These are phyloP conservation scores for Cercopithecus mona DNA, from an alignment of 2,113 vertebrate genomes.

Conservation along the genomic window DNA sequence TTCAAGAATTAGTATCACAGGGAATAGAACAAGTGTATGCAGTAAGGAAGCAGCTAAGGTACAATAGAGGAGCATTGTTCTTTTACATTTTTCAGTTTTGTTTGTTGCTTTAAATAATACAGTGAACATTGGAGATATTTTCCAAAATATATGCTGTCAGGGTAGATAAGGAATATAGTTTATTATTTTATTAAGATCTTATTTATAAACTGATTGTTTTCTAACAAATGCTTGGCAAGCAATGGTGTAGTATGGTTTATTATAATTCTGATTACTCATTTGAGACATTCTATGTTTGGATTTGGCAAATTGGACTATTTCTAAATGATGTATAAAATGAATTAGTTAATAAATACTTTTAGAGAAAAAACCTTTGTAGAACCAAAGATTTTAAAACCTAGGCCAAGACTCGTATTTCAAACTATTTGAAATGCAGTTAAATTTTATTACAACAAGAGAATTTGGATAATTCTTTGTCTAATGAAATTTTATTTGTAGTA, in stretches of 20 bases:
- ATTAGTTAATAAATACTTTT: conserved; percentile 5
- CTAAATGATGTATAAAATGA: conserved; percentile 41
- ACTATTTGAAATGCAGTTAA: conserved; percentile 44
- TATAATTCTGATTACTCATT: not conserved
- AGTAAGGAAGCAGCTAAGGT: conserved; percentile 93
- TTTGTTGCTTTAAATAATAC: conserved; percentile 31
- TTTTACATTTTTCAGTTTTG: conserved; percentile 32
- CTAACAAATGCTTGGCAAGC: not conserved
- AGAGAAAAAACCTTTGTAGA: not conserved
- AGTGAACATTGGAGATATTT: conserved; percentile 2
- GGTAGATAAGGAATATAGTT: not conserved
- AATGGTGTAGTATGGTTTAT: not conserved
- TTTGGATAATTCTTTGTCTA: conserved; percentile 27
- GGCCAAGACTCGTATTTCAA: conserved; percentile 39
- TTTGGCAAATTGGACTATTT: conserved; percentile 37
- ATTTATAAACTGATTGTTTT: conserved; percentile 7
- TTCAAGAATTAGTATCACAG: conserved; percentile 89
- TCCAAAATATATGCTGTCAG: not conserved
- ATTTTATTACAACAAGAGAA: conserved; percentile 45
- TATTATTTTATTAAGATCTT: conserved; percentile 16
- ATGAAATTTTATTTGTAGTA: conserved; percentile 11
- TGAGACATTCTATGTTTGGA: conserved; percentile 4
- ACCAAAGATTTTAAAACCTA: conserved; percentile 41
- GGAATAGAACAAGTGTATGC: conserved; percentile 90
- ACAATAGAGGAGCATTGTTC: conserved; percentile 45